Evolutionary conservation across 2,888 invertebrate species (phyloP).

Genomic region (Watsonalla cultraria): DNA sequence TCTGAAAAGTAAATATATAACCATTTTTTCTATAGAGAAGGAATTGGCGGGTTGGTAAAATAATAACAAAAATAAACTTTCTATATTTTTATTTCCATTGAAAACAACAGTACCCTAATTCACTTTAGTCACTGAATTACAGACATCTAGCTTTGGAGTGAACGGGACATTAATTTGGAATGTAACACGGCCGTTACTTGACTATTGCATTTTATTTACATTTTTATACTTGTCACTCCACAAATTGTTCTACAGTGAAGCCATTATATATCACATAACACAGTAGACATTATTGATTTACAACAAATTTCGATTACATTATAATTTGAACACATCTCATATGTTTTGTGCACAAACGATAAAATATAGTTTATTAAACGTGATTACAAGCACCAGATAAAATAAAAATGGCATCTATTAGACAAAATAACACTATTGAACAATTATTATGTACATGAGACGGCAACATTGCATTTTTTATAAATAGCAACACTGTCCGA

Average conservation of each 20-base stretch:
- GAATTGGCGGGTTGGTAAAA: conserved; percentile 8
- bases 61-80: conserved; percentile 49
- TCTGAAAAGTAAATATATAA: too few relatives aligned
- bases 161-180: conserved; percentile 58
- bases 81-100: conserved; percentile 71
- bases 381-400: conserved; percentile 42
- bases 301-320: conserved; percentile 23
- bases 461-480: conserved; percentile 34
- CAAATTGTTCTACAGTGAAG: conserved; percentile 13
- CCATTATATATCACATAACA: conserved; percentile 28
- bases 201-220: conserved; percentile 49
- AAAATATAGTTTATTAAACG: conserved; percentile 20
- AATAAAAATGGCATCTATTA: conserved; percentile 39
- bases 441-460: conserved; percentile 58
- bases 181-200: conserved; percentile 61
- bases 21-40: background rate
- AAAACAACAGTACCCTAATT: conserved; percentile 69
- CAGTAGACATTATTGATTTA: conserved; percentile 18
- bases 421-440: conserved; percentile 31
- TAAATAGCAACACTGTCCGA: conserved; percentile 25
- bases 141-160: conserved; percentile 40
- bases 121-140: conserved; percentile 48
- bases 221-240: conserved; percentile 35
- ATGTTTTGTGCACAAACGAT: conserved; percentile 52
- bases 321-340: conserved; percentile 40